Evolutionary conservation across 2,113 vertebrate genomes (phyloP).

Genomic region (Donacobius atricapilla): DNA sequence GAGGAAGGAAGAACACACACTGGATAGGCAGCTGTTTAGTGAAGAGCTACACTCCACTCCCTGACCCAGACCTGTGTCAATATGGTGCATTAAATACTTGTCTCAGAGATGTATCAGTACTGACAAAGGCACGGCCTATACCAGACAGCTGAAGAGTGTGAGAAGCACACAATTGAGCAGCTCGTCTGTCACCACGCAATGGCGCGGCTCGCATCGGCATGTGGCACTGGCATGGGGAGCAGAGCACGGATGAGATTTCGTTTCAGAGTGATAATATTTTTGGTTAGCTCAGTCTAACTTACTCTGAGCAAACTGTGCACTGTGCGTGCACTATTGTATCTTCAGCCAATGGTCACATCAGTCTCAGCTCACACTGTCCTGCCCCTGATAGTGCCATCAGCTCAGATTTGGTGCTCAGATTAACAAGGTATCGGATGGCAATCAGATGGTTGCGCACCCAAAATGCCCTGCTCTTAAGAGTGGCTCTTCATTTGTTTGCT

Average conservation of each 20-base stretch:
- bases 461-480: not conserved
- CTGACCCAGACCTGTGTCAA: not conserved
- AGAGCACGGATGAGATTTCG: rapidly evolving
- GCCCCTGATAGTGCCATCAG: not conserved
- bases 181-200: not conserved
- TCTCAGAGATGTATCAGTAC: not conserved
- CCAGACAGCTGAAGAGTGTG: not conserved
- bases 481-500: not conserved
- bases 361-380: not conserved
- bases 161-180: not conserved
- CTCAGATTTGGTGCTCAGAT: not conserved
- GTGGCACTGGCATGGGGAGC: not conserved
- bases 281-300: not conserved
- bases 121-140: not conserved
- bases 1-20: not conserved
- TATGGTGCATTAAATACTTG: not conserved
- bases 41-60: not conserved
- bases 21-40: not conserved
- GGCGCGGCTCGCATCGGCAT: not conserved
- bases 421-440: not conserved
- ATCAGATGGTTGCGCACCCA: not conserved
- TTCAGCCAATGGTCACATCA: not conserved
- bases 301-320: not conserved
- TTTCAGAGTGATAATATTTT: not conserved
- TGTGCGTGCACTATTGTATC: not conserved